Percentiles rank a stretch among this genome's conserved stretches.
Evolutionary conservation across 2,888 invertebrate genomes (phyloP).

Genomic region (Amiota minor): DNA sequence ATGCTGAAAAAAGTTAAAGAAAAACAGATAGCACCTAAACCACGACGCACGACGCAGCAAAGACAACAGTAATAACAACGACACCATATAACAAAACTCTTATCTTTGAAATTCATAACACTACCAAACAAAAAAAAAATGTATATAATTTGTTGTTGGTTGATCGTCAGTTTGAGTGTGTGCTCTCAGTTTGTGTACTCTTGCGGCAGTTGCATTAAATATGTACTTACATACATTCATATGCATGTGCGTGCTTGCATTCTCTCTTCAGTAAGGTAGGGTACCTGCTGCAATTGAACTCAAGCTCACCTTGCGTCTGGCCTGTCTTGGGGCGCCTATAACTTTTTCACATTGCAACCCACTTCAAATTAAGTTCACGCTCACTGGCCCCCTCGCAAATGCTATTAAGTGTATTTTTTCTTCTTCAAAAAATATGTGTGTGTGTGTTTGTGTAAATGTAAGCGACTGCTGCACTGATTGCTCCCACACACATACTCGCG

Average conservation of each 20-base stretch:
- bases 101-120: background rate
- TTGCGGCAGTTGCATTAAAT: background rate
- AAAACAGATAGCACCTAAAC: too few species aligned
- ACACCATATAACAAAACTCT: background rate
- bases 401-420: too few species aligned
- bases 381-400: background rate
- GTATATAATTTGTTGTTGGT: background rate
- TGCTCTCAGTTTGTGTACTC: too few species aligned
- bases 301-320: background rate
- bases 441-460: background rate
- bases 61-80: constrained; percentile 6
- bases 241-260: background rate
- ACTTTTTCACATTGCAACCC: background rate
- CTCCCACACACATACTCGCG: background rate
- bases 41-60: background rate
- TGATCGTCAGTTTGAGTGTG: too few species aligned
- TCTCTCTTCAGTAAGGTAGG: too few species aligned
- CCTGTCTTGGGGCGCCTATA: background rate
- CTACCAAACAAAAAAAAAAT: background rate
- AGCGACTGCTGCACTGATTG: background rate
- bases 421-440: background rate
- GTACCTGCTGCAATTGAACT: background rate
- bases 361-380: background rate
- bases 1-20: too few species aligned
- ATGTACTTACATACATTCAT: too few species aligned